Percentiles rank a stretch among this genome's conserved stretches.
Evolutionary conservation across 2,113 vertebrate genomes (phyloP).

Genomic region (Zosterops hypoxanthus): DNA sequence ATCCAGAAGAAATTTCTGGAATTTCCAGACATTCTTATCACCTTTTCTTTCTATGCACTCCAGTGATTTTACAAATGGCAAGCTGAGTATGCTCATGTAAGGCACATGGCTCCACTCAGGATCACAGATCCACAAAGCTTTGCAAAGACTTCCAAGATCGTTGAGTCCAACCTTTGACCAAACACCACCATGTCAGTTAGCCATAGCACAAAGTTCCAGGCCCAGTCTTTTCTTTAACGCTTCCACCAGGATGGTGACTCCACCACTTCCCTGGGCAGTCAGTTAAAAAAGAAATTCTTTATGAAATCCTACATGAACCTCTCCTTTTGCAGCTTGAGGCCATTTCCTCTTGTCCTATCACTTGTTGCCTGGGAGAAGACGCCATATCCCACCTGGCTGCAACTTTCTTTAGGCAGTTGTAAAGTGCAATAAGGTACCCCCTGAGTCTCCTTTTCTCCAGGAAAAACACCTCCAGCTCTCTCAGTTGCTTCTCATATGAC

Average conservation of each 20-base stretch:
- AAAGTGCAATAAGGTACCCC: not conserved
- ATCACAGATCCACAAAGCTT: not conserved
- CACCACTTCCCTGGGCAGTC: not conserved
- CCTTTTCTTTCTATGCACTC: not conserved
- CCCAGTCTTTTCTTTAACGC: not conserved
- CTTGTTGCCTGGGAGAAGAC: not conserved
- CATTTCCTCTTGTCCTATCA: not conserved
- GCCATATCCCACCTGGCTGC: accelerated
- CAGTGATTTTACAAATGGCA: not conserved
- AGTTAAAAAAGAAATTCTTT: accelerated
- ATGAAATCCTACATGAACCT: not conserved
- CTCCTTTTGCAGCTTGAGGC: not conserved
- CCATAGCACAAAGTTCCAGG: not conserved
- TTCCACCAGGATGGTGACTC: not conserved
- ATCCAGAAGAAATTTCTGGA: not conserved
- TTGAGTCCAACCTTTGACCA: not conserved
- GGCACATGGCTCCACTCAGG: not conserved
- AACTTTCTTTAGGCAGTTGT: not conserved
- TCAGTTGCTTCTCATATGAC: not conserved
- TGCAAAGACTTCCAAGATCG: accelerated
- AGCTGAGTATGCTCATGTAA: accelerated
- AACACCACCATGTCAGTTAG: not conserved
- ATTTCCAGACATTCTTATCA: not conserved
- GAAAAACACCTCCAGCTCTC: not conserved
- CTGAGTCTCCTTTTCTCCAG: not conserved